A percentile compares a stretch with the other conserved stretches of the same genome.
Conservation (phyloP, 2,113 vertebrate species). For the Dicaeum eximium region DNA sequence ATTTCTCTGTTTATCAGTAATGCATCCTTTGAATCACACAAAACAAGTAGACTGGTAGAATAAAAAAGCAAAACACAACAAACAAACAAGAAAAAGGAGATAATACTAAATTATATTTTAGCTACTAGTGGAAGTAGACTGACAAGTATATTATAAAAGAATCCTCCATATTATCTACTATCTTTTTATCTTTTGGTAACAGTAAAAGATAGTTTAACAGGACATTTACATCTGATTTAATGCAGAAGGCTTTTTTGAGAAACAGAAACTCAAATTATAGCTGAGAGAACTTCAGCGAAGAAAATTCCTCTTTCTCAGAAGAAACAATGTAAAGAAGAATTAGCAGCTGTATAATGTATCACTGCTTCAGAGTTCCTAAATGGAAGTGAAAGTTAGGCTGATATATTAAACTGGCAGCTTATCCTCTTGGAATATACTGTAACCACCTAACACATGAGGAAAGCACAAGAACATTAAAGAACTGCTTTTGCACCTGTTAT, state of each 20-base stretch:
- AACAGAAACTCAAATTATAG: neutral
- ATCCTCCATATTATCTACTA: neutral
- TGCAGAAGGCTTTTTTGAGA: neutral
- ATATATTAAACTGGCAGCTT: neutral
- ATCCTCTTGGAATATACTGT: neutral
- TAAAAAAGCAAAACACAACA: neutral
- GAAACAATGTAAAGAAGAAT: neutral
- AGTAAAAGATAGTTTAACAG: neutral
- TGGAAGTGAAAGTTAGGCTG: neutral
- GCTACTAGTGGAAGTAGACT: neutral
- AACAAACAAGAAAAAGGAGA: neutral
- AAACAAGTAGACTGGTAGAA: neutral
- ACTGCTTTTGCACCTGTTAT: neutral
- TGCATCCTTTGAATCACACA: neutral
- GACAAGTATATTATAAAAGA: neutral
- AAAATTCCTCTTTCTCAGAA: neutral
- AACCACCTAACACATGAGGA: neutral
- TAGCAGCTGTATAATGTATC: neutral
- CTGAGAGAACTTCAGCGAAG: neutral
- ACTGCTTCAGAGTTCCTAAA: neutral
- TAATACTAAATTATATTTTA: neutral
- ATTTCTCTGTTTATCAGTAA: neutral
- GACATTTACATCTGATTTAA: neutral
- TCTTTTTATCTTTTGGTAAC: neutral
- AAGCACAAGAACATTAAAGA: slow-evolving; percentile 3